Percentiles rank a stretch among this genome's conserved stretches.
phyloP scores from a whole-genome alignment of 2,797 vertebrate species.

The Nyctalus aviator region DNA sequence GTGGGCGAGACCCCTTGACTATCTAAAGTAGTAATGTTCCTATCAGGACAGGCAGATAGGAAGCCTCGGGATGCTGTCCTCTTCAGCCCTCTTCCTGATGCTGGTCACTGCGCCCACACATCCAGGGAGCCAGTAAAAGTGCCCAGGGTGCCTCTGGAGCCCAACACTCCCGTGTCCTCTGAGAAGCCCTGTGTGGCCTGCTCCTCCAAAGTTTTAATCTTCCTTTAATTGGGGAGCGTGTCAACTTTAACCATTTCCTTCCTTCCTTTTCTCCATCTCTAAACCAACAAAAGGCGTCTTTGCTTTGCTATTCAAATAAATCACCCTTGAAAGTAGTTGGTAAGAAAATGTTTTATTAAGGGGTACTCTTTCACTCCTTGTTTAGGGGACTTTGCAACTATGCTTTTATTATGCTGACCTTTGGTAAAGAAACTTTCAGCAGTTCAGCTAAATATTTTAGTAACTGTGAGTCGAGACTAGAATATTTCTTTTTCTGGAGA shows the following conservation, averaged over 20 bases:
- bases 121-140: no score
- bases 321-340: not conserved
- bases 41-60: no score
- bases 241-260: constrained; percentile 19
- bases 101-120: no score
- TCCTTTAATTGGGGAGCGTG: not conserved
- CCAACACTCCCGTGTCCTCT: no score
- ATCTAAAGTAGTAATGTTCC: no score
- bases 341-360: not conserved
- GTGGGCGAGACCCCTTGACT: no score
- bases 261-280: not conserved
- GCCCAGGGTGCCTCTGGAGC: no score
- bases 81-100: no score
- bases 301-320: not conserved
- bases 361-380: not conserved
- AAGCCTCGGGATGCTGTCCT: no score
- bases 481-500: constrained; percentile 29
- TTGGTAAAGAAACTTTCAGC: constrained; percentile 48
- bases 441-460: constrained; percentile 64
- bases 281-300: not conserved
- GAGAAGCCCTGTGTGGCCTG: no score
- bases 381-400: constrained; percentile 12
- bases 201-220: not conserved
- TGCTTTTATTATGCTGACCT: constrained; percentile 48
- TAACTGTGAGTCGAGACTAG: not conserved